These are phyloP conservation scores for Cepaea nemoralis DNA, from an alignment of 1,140 invertebrate species.

Conservation along the genomic window DNA sequence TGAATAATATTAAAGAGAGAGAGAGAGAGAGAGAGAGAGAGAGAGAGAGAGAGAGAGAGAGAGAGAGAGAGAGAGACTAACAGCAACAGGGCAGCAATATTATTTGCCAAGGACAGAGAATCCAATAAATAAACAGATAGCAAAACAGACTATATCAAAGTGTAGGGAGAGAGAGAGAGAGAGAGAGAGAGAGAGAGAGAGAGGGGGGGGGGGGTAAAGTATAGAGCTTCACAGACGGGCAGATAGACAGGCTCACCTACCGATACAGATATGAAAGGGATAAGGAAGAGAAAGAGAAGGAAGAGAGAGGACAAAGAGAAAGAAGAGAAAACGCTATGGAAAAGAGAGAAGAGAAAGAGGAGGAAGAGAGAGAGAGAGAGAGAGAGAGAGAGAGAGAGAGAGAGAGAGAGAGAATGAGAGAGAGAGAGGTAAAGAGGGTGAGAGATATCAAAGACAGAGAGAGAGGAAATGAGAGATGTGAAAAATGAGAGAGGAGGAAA, in stretches of 20 bases:
- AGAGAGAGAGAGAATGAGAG: too few species aligned
- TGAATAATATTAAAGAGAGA: not conserved
- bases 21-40: conserved; percentile 21
- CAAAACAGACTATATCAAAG: too few species aligned
- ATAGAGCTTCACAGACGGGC: not conserved
- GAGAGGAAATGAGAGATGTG: not conserved
- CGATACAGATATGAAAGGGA: too few species aligned
- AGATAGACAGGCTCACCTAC: not conserved
- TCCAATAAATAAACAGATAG: too few species aligned
- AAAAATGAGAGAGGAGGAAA: not conserved
- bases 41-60: conserved; percentile 20
- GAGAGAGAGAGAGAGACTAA: conserved; percentile 20
- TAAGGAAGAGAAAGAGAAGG: too few species aligned
- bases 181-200: conserved; percentile 23
- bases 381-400: conserved; percentile 30
- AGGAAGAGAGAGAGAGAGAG: conserved; percentile 30
- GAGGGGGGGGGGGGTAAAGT: not conserved
- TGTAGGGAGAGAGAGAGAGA: conserved; percentile 2
- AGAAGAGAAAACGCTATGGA: too few species aligned
- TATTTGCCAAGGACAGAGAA: too few species aligned
- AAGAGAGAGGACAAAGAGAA: too few species aligned
- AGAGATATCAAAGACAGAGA: too few species aligned
- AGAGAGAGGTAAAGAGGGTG: too few species aligned
- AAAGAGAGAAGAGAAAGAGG: conserved; percentile 2
- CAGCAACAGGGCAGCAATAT: too few species aligned